Evolutionary conservation across 2,888 invertebrate species (phyloP).

Genomic region (Lochmaea capreae): DNA sequence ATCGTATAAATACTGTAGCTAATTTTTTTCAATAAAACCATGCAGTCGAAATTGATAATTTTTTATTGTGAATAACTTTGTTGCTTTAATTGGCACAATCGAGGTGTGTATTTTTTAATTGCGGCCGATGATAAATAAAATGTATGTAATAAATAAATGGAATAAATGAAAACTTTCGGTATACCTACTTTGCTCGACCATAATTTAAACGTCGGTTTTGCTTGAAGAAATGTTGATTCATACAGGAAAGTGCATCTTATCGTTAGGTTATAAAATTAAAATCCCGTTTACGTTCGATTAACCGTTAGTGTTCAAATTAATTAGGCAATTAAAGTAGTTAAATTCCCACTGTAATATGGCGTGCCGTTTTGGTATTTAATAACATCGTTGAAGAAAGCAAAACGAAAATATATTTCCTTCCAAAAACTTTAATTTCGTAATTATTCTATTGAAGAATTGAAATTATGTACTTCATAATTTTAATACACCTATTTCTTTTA

Average conservation of each 20-base stretch:
- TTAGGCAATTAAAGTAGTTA: slow-evolving; percentile 30
- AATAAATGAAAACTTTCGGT: background rate
- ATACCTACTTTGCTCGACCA: background rate
- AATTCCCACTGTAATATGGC: slow-evolving; percentile 8
- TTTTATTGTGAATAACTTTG: background rate
- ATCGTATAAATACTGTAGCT: too few relatives aligned
- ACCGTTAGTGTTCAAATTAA: slow-evolving; percentile 27
- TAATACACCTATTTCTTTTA: too few relatives aligned
- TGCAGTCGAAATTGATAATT: too few relatives aligned
- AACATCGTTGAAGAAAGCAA: too few relatives aligned
- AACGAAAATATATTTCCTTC: too few relatives aligned
- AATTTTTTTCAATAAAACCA: too few relatives aligned
- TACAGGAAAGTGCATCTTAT: background rate
- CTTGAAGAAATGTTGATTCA: background rate
- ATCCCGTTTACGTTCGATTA: slow-evolving; percentile 17
- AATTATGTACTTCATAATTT: too few relatives aligned
- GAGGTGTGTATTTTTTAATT: background rate
- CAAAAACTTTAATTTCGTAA: too few relatives aligned
- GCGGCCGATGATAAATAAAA: background rate
- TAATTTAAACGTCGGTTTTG: background rate
- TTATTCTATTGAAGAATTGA: too few relatives aligned
- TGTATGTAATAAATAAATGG: background rate
- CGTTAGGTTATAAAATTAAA: background rate
- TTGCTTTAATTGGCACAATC: background rate
- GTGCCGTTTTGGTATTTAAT: too few relatives aligned